Conservation (phyloP, 1,140 invertebrate genomes). For the Archegozetes longisetosus region DNA sequence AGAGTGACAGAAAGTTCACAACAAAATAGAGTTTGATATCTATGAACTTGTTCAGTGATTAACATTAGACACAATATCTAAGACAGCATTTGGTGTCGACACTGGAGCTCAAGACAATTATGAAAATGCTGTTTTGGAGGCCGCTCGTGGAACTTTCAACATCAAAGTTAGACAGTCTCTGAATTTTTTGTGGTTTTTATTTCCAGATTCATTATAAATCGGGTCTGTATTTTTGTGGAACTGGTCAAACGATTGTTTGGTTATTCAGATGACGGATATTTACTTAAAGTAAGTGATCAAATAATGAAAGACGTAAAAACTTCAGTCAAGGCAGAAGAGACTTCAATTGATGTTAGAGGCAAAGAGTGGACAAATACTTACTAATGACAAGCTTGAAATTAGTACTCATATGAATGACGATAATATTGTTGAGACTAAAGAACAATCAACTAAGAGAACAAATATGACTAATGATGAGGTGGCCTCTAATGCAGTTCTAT, state of each 20-base stretch:
- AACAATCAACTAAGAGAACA: background rate
- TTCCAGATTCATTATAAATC: slow-evolving; percentile 11
- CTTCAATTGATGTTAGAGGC: background rate
- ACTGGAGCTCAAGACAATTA: slow-evolving; percentile 11
- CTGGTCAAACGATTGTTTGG: background rate
- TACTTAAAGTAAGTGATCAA: background rate
- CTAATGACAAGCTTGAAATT: background rate
- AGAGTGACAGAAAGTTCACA: slow-evolving; percentile 20
- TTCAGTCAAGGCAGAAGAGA: background rate
- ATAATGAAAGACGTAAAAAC: background rate
- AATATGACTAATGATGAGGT: background rate
- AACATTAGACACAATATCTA: slow-evolving; percentile 35
- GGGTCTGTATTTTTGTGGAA: background rate
- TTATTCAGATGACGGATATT: background rate
- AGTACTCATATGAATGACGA: background rate
- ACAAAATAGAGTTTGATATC: slow-evolving; percentile 24
- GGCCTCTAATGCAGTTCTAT: background rate
- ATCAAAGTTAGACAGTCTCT: background rate
- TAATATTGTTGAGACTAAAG: background rate
- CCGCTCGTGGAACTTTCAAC: slow-evolving; percentile 15
- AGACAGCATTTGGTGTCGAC: slow-evolving; percentile 33
- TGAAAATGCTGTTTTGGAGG: slow-evolving; percentile 13
- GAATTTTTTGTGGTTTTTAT: background rate
- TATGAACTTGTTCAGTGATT: slow-evolving; percentile 30
- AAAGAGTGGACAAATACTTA: background rate